A percentile compares a stretch with the other conserved stretches of the same genome.
Evolutionary conservation across 92 coral and sea anemone genomes (phyloP).

Genomic region (Paragorgia papillata): DNA sequence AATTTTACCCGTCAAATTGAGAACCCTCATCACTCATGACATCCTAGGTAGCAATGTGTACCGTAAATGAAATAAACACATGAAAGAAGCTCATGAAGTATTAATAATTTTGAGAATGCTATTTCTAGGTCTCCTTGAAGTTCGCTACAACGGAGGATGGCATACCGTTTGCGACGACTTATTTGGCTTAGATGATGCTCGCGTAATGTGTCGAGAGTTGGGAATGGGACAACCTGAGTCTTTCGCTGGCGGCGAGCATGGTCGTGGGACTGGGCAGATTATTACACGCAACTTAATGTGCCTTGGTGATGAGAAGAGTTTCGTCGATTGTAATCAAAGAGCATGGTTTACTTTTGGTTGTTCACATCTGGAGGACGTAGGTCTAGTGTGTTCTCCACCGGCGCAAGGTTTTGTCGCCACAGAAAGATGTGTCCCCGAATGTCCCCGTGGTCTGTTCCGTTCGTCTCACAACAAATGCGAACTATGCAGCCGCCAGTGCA

Average conservation of each 20-base stretch:
- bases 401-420: neutral
- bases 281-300: conserved; percentile 74
- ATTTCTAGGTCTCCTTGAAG: conserved; percentile 33
- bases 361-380: conserved; percentile 83
- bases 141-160: conserved; percentile 9
- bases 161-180: conserved; percentile 27
- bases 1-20: too few species aligned
- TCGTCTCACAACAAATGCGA: neutral
- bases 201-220: conserved; percentile 38
- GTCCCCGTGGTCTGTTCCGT: neutral
- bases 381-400: conserved; percentile 78
- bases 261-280: conserved; percentile 72
- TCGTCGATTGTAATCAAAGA: conserved; percentile 69
- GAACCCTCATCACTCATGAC: too few species aligned
- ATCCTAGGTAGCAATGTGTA: too few species aligned
- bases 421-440: neutral
- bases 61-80: too few species aligned
- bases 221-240: conserved; percentile 22
- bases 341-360: conserved; percentile 86
- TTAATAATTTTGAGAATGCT: too few species aligned
- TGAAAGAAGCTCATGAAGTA: too few species aligned
- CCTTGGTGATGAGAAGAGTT: conserved; percentile 64
- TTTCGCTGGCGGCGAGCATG: conserved; percentile 48
- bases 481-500: conserved; percentile 11
- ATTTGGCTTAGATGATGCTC: neutral